These are phyloP conservation scores for Poeciliopsis turneri DNA, from an alignment of 2,797 vertebrate genomes.

Conservation along the genomic window DNA sequence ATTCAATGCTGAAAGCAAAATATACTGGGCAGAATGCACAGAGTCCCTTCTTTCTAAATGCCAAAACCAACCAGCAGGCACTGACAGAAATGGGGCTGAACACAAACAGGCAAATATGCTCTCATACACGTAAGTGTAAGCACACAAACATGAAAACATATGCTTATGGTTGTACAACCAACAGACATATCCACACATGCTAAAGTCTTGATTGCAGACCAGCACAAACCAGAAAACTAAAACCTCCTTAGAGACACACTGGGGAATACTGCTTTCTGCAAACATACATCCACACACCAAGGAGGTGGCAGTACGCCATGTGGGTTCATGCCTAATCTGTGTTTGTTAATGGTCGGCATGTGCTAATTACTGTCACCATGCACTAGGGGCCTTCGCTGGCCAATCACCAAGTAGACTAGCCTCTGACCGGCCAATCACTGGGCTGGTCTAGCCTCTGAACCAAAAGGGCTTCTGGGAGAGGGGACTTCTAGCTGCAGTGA, in stretches of 20 bases:
- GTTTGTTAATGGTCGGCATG: constrained; percentile 96
- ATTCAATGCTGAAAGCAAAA: constrained; percentile 93
- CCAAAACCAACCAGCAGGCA: constrained; percentile 78
- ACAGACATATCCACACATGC: constrained; percentile 56
- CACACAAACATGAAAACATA: constrained; percentile 29
- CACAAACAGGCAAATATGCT: constrained; percentile 47
- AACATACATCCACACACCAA: constrained; percentile 65
- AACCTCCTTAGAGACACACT: constrained; percentile 55
- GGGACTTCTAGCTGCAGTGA: constrained; percentile 57
- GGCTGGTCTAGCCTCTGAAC: constrained; percentile 72
- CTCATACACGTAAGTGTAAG: constrained; percentile 5
- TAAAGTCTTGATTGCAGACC: constrained; percentile 60
- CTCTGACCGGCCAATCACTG: constrained; percentile 76
- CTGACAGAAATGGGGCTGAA: constrained; percentile 74
- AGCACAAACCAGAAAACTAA: constrained; percentile 66
- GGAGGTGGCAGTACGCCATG: constrained; percentile 89
- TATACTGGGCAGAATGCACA: constrained; percentile 85
- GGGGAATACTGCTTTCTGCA: constrained; percentile 70
- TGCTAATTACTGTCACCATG: constrained; percentile 95
- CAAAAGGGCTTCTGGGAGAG: constrained; percentile 70
- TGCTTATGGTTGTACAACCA: constrained; percentile 36
- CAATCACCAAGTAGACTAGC: constrained; percentile 77
- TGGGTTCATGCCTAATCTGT: constrained; percentile 90
- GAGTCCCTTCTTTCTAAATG: constrained; percentile 80
- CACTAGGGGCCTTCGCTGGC: constrained; percentile 78